Evolutionary conservation across 2,888 invertebrate genomes (phyloP).

Genomic region (Lasioglossum pauxillum): DNA sequence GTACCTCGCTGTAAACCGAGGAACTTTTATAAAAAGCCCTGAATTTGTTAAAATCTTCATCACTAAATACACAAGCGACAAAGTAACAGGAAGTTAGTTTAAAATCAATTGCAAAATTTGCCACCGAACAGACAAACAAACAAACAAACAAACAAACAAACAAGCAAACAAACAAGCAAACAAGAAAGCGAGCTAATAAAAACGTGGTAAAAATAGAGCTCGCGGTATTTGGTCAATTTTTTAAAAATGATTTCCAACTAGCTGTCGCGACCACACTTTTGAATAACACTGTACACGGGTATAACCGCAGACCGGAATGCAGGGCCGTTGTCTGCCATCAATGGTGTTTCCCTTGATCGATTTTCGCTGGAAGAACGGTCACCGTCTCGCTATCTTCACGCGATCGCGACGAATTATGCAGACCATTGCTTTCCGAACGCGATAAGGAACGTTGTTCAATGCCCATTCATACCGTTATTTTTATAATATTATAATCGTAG

Average conservation of each 20-base stretch:
- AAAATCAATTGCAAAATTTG: no score
- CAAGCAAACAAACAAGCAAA: no score
- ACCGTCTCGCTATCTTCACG: neutral
- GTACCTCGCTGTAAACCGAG: no score
- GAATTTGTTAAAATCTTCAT: no score
- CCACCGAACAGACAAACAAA: no score
- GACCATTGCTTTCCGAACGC: neutral
- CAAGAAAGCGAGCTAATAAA: no score
- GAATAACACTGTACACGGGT: neutral
- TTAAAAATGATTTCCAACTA: neutral
- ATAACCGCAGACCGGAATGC: conserved; percentile 40
- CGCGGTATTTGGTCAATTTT: neutral
- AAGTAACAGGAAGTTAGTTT: no score
- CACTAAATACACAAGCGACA: no score
- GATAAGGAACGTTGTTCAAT: neutral
- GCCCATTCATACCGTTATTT: neutral
- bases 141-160: no score
- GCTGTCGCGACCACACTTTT: neutral
- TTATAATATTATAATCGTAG: neutral
- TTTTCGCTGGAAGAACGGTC: conserved; percentile 9
- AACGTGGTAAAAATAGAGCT: neutral
- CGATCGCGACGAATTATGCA: neutral
- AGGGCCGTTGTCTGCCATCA: conserved; percentile 24
- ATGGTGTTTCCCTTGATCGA: conserved; percentile 59
- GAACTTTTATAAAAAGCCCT: no score